Evolutionary conservation across 2,797 vertebrate species (phyloP).

Genomic region (Neosalanx taihuensis): DNA sequence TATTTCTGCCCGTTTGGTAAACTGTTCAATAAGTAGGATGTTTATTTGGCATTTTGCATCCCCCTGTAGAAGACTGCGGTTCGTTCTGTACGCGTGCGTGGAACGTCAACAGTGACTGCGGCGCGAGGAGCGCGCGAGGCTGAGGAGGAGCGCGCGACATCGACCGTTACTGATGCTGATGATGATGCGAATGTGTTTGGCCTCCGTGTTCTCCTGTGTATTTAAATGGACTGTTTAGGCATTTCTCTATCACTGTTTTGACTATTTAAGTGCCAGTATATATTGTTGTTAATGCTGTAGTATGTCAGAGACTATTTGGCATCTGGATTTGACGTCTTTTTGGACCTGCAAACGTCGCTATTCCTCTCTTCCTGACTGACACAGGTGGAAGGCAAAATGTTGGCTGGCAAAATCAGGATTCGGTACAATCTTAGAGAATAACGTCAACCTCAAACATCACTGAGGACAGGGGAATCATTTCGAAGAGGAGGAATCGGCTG

Average conservation of each 20-base stretch:
- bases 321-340: not conserved
- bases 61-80: constrained; percentile 58
- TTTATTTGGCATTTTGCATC: not conserved
- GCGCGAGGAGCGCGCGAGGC: constrained; percentile 34
- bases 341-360: not conserved
- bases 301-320: not conserved
- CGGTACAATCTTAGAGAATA: no score
- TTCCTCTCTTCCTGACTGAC: not conserved
- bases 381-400: constrained; percentile 9
- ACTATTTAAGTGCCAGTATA: not conserved
- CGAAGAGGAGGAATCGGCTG: not conserved
- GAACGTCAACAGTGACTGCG: constrained; percentile 66
- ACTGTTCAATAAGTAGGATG: not conserved
- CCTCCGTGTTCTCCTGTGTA: not conserved
- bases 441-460: not conserved
- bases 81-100: constrained; percentile 67
- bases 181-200: constrained; percentile 45
- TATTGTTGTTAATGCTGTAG: not conserved
- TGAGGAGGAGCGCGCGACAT: constrained; percentile 51
- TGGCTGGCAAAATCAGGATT: no score
- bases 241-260: not conserved
- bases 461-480: not conserved
- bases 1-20: not conserved
- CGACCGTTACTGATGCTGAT: constrained; percentile 45
- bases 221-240: not conserved